Conservation (phyloP, 2,113 vertebrate genomes). For the Plectropomus leopardus region DNA sequence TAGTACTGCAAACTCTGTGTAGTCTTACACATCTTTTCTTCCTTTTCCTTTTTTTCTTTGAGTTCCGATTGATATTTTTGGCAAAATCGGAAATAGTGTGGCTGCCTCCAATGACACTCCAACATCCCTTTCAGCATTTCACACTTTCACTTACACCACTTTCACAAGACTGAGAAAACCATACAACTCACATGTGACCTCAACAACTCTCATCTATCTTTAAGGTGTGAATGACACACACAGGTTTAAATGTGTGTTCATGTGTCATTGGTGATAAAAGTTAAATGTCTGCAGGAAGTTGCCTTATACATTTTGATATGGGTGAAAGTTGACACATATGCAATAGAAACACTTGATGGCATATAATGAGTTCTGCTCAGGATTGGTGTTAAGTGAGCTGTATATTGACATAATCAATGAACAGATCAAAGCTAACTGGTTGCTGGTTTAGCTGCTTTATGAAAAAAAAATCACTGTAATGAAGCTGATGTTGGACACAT, state of each 20-base stretch:
- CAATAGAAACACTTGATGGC: background rate
- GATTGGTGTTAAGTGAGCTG: background rate
- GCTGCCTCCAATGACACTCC: background rate
- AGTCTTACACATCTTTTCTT: conserved; percentile 6
- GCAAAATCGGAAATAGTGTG: background rate
- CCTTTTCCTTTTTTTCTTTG: background rate
- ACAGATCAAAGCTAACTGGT: too few species aligned
- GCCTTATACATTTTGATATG: background rate
- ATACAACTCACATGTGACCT: background rate
- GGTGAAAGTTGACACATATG: background rate
- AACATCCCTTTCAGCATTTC: background rate
- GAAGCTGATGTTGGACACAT: background rate
- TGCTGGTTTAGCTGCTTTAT: background rate
- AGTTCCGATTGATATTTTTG: background rate
- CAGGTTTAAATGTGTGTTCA: background rate
- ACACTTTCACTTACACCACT: background rate
- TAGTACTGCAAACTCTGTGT: background rate
- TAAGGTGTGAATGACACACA: background rate
- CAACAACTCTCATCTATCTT: background rate
- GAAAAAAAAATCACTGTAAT: background rate
- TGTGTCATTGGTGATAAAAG: background rate
- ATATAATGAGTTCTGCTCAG: background rate
- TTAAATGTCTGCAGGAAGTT: background rate
- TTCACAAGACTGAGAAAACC: background rate
- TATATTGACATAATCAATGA: too few species aligned